A percentile compares a stretch with the other conserved stretches of the same genome.
Evolutionary conservation across 2,113 vertebrate genomes (phyloP).

Genomic region (Ophthalmolycus amberensis): DNA sequence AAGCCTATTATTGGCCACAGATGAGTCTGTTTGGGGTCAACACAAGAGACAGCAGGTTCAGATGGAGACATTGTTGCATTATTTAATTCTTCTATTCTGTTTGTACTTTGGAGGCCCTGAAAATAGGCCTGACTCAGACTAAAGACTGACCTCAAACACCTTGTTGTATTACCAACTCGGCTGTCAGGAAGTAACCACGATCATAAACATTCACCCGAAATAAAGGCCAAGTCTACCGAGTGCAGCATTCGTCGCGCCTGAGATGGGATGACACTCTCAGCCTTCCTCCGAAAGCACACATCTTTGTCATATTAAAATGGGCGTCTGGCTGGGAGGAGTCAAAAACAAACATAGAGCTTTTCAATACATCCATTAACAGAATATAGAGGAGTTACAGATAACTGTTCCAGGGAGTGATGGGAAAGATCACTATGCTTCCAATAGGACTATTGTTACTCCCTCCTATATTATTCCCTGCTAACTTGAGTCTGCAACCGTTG

Average conservation of each 20-base stretch:
- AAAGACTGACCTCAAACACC: background rate
- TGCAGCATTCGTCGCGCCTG: background rate
- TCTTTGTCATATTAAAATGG: background rate
- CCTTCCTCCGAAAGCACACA: background rate
- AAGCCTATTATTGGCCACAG: slow-evolving; percentile 28
- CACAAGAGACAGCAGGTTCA: background rate
- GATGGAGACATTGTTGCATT: background rate
- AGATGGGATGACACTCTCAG: background rate
- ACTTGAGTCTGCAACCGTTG: too few species aligned
- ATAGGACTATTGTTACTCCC: background rate
- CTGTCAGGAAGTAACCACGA: background rate
- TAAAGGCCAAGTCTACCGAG: background rate
- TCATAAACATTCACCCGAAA: too few species aligned
- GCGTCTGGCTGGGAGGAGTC: background rate
- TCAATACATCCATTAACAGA: background rate
- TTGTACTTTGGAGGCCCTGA: background rate
- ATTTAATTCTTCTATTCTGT: background rate
- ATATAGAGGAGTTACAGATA: background rate
- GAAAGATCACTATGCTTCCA: background rate
- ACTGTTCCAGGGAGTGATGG: background rate
- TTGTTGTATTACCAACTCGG: background rate
- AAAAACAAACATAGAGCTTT: background rate
- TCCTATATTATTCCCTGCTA: background rate
- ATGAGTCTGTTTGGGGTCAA: slow-evolving; percentile 1
- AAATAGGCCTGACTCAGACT: background rate